phyloP scores from a whole-genome alignment of 2,113 vertebrate species.

The Numida meleagris region DNA sequence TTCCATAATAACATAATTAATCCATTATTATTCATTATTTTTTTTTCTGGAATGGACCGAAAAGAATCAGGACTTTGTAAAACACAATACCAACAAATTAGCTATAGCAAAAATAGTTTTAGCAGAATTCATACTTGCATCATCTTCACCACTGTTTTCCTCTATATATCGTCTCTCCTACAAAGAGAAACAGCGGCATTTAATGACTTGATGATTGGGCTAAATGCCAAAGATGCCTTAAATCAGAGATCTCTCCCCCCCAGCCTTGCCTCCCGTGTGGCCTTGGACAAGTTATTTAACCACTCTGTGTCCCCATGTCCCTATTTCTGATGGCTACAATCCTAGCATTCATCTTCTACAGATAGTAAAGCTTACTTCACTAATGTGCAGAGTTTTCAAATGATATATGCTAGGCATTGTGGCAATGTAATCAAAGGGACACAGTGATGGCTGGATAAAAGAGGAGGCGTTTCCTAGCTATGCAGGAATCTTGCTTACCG shows the following conservation, averaged over 20 bases:
- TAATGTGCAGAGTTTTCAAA: not conserved
- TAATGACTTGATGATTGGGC: not conserved
- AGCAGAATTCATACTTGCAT: not conserved
- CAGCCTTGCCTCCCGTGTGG: not conserved
- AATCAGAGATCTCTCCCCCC: not conserved
- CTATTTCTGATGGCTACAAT: not conserved
- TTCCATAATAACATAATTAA: conserved; percentile 53
- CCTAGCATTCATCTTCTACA: not conserved
- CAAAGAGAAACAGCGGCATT: not conserved
- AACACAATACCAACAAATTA: conserved; percentile 34
- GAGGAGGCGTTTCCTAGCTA: not conserved
- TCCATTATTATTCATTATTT: conserved; percentile 35
- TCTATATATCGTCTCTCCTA: not conserved
- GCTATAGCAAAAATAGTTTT: conserved; percentile 5
- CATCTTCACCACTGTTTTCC: not conserved
- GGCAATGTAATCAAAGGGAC: not conserved
- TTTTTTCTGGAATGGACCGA: conserved; percentile 16
- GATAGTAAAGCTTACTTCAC: not conserved
- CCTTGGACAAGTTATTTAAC: not conserved
- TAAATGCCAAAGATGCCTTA: not conserved
- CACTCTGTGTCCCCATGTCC: not conserved
- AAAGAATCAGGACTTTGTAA: conserved; percentile 50
- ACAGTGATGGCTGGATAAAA: not conserved
- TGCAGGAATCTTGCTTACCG: not conserved
- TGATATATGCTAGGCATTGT: not conserved